These are phyloP conservation scores for Drosophila melanica DNA, from an alignment of 1,140 invertebrate genomes.

Conservation along the genomic window DNA sequence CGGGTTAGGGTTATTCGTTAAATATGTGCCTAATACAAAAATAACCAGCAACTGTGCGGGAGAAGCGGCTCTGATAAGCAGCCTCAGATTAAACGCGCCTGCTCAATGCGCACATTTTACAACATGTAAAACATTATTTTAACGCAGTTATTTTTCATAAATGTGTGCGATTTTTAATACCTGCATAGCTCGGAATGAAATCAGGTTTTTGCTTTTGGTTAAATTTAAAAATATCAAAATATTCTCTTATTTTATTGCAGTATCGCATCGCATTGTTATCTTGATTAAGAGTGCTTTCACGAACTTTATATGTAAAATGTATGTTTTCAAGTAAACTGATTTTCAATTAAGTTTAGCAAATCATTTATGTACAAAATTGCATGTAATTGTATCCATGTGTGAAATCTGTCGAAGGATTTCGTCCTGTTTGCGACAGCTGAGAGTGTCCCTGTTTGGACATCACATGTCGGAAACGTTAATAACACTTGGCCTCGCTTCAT, in stretches of 20 bases:
- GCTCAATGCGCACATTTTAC: conserved; percentile 2
- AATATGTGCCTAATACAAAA: conserved; percentile 1
- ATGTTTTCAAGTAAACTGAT: no score
- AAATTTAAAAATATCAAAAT: no score
- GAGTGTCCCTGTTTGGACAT: conserved; percentile 13
- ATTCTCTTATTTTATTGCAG: no score
- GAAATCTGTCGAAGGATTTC: background rate
- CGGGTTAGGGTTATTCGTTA: background rate
- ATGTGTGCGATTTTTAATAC: background rate
- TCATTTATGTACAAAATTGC: background rate
- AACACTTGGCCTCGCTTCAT: conserved; percentile 25
- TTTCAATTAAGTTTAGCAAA: background rate
- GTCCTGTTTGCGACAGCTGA: conserved; percentile 2
- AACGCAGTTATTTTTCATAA: background rate
- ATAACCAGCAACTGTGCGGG: background rate
- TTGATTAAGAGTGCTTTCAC: no score
- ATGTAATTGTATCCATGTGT: background rate
- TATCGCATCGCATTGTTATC: no score
- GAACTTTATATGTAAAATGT: no score
- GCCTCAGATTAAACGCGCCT: background rate
- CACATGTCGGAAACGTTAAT: conserved; percentile 42
- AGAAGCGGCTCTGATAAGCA: background rate
- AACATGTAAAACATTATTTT: background rate
- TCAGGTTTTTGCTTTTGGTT: no score
- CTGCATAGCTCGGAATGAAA: no score